These are phyloP conservation scores for Thecophora atra DNA, from an alignment of 2,888 invertebrate species.

Conservation along the genomic window DNA sequence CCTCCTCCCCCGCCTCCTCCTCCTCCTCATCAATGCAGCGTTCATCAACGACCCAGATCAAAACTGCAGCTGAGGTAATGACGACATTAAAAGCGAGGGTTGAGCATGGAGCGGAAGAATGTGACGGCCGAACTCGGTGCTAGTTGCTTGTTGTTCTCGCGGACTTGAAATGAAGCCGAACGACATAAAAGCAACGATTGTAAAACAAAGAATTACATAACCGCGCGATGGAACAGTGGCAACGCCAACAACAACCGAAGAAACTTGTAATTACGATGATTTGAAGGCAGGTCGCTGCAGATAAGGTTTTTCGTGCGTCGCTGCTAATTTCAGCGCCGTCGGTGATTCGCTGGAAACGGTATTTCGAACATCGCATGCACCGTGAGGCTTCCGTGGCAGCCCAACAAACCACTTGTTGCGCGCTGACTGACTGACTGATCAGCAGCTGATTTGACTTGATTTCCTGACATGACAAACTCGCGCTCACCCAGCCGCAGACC, in stretches of 20 bases:
- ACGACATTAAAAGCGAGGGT: neutral
- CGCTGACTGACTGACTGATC: constrained; percentile 49
- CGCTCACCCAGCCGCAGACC: neutral
- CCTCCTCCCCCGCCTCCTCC: neutral
- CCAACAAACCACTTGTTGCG: neutral
- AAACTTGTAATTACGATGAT: neutral
- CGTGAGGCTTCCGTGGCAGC: constrained; percentile 29
- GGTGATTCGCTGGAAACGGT: constrained; percentile 8
- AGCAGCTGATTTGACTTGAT: constrained; percentile 58
- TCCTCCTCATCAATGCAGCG: neutral
- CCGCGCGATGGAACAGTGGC: neutral
- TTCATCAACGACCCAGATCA: constrained; percentile 2
- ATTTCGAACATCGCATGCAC: neutral
- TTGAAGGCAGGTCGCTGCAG: neutral
- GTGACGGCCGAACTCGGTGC: neutral
- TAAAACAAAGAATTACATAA: constrained; percentile 21
- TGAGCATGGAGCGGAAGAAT: neutral
- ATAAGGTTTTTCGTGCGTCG: neutral
- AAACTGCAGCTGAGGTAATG: neutral
- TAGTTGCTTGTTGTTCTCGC: neutral
- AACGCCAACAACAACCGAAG: neutral
- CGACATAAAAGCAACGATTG: neutral
- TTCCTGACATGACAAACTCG: constrained; percentile 52
- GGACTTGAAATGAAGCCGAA: constrained; percentile 10
- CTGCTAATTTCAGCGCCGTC: constrained; percentile 53